Base-by-base conservation (phyloP, 2,113 vertebrate species). In the Pseudorasbora parva region DNA sequence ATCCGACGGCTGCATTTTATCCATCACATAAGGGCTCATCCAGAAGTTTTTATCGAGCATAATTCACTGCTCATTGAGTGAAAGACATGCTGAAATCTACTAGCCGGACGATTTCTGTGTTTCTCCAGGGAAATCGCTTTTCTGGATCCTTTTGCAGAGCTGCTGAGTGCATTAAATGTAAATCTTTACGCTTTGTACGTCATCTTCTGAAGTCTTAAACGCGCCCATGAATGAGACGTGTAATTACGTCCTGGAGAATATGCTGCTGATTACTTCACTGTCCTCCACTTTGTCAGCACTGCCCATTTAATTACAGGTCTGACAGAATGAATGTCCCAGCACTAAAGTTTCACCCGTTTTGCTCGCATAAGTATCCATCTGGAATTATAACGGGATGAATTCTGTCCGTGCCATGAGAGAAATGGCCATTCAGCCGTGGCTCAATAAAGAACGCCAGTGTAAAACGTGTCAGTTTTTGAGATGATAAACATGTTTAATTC, bases 401-500 rank as follows among this genome's bases (percentile, higher is more conserved):
- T 37, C 43, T 73, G 60, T 68, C 27, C n/a, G 86, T 88, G 76
- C 74, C 77, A 78, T 19, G 3, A 87, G 77, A 68, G 57, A 30
- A 79, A 81, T 86, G 21, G 8, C 85, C 82, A 76, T 87, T 83
- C n/a, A 57, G 19, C 59, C 66, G 68, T 30, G 75, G 62, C 85
- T 85, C 76, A 49, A 49, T 86, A 87, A 84, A 89, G 86, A 88
- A 64, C 71, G 54, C 85, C 87, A 86, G 87, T 86, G 84, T 83
- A 84, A 86, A 90, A 84, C 56, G 21, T 88, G 85, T 90, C 87
- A 76, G 88, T 89, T 91, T 74, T 90, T 84, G 85, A 85, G 87
- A 90, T 92, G 89, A 92, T 93, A 88, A 91, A 93, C 87, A 89
- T 88, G 85, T 93, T 92, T 91, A 90, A 91, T 92, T 92, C 86